Evolutionary conservation across 1,140 invertebrate genomes (phyloP), one percentile per base, ranked within the genome.

Genomic region (Heliothis subflexa): DNA sequence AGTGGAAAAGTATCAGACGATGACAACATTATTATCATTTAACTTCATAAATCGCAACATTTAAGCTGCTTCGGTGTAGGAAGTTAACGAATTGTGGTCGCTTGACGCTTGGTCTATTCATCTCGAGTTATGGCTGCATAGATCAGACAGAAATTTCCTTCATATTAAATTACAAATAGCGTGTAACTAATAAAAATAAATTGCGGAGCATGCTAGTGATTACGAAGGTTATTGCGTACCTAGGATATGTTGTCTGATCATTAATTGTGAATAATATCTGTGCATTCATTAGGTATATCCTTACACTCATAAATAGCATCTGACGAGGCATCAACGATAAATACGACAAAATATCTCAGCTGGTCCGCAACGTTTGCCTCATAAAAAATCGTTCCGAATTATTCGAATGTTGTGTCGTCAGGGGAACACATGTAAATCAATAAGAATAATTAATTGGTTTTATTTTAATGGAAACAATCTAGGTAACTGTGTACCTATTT

Each of bases 81-180:
- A 13, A 50, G 10, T 12, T 64, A 61, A 14, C 4, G 28, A 50
- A 14, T 68, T 70, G 14, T 47, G 45, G 16, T 18, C 3, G 5
- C 25, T 1, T 13, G 11, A 55, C 7, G 14, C 16, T 79, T 79
- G 40, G 59, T 78, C 68, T 54, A 75, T 79, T 75, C 71, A 74
- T 79, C 28, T 7, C 57, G 21, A 52, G 52, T 18, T 52, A 25
- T 40, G 49, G 59, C 40, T 68, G 68, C 57, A 78, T 73, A 62
- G 55, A 79, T 59, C 21, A 62, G 40, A 64, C 25, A 75, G 64
- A 75, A 62, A 75, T 75, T 75, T 59, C 78, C 78, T 68, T 52
- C 55, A 55, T 80, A 75, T 71, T 80, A 76, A 71, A 76, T 80
- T 80, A 80, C 78, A 47, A 71, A 78, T 50, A 78, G 54, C 40